Evolutionary conservation across 2,888 invertebrate species (phyloP).

Genomic region (Thereva unica): DNA sequence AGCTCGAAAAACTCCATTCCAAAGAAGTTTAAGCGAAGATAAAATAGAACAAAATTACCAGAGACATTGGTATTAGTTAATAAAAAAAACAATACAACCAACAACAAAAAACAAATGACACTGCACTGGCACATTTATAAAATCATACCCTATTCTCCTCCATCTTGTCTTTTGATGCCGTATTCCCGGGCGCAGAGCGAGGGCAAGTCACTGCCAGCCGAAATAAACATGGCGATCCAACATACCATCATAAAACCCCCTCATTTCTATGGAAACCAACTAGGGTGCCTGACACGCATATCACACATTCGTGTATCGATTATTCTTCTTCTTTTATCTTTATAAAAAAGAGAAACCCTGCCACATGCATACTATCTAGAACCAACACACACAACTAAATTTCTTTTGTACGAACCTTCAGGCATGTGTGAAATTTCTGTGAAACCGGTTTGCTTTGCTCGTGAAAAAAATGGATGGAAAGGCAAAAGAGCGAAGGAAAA

Average conservation of each 20-base stretch:
- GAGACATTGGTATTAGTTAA: too few species aligned
- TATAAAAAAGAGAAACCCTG: background rate
- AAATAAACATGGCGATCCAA: slow-evolving; percentile 36
- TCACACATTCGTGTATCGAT: slow-evolving; percentile 33
- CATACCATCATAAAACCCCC: slow-evolving; percentile 20
- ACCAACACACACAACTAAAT: slow-evolving; percentile 32
- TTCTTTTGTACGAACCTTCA: slow-evolving; percentile 34
- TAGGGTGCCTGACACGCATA: slow-evolving; percentile 6
- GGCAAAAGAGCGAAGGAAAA: slow-evolving; percentile 37
- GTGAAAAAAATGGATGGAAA: slow-evolving; percentile 22
- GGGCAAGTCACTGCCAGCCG: background rate
- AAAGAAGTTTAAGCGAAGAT: too few species aligned
- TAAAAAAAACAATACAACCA: too few species aligned
- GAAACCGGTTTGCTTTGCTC: slow-evolving; percentile 34
- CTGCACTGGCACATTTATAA: too few species aligned
- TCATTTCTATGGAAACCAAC: slow-evolving; percentile 38
- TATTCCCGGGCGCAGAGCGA: slow-evolving; percentile 4
- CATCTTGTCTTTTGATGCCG: slow-evolving; percentile 13
- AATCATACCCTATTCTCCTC: slow-evolving; percentile 22
- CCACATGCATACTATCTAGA: slow-evolving; percentile 7
- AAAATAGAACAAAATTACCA: too few species aligned
- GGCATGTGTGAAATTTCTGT: slow-evolving; percentile 16
- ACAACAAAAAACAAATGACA: too few species aligned
- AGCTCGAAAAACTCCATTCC: too few species aligned
- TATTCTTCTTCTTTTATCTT: slow-evolving; percentile 2